phyloP scores from a whole-genome alignment of 1,140 invertebrate species.

The Ptiloglossa arizonensis region DNA sequence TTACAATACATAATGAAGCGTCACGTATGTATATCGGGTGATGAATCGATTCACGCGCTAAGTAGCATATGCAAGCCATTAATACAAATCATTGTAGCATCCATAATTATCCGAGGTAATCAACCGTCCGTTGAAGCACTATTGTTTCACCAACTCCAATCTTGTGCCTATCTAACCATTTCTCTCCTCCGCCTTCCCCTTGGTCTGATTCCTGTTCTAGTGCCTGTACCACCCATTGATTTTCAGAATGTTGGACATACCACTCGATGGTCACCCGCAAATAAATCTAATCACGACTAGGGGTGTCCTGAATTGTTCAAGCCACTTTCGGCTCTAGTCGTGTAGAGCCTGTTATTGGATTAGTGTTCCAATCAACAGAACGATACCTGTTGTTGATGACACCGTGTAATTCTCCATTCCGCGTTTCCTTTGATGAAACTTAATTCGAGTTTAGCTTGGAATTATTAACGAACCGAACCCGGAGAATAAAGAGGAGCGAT shows the following conservation, averaged over 20 bases:
- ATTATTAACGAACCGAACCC: not conserved
- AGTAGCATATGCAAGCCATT: constrained; percentile 17
- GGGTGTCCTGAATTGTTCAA: constrained; percentile 67
- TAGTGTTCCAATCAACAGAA: constrained; percentile 43
- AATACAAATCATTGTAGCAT: constrained; percentile 27
- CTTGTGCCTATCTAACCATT: constrained; percentile 54
- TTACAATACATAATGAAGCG: not conserved
- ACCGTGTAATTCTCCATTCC: constrained; percentile 7
- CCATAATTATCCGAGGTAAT: constrained; percentile 43
- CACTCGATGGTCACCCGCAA: constrained; percentile 72
- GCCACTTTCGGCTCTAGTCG: constrained; percentile 67
- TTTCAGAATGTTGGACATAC: constrained; percentile 73
- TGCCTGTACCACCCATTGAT: constrained; percentile 66
- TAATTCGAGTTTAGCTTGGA: not conserved
- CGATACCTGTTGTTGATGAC: constrained; percentile 36
- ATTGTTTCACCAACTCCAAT: constrained; percentile 58
- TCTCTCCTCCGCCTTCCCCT: constrained; percentile 46
- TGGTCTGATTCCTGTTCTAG: constrained; percentile 32
- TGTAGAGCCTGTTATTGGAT: constrained; percentile 47
- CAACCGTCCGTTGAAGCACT: constrained; percentile 38
- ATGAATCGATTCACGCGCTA: constrained; percentile 4
- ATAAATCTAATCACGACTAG: constrained; percentile 77
- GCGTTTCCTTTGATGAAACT: not conserved
- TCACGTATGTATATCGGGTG: not conserved
- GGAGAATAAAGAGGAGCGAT: not conserved